These are phyloP conservation scores for Listronotus oregonensis DNA, from an alignment of 1,140 invertebrate species.

Conservation along the genomic window DNA sequence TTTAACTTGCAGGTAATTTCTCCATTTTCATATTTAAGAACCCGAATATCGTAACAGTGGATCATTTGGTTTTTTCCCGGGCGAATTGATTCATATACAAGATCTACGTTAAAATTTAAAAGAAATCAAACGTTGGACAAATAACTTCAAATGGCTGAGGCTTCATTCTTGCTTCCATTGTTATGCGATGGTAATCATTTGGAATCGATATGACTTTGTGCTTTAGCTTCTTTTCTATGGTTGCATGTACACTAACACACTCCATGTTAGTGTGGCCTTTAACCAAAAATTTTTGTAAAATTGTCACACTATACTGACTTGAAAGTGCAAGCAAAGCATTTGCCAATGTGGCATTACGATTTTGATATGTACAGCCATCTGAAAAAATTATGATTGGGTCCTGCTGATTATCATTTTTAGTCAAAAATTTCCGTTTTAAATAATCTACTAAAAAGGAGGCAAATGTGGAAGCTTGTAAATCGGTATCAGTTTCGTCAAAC, in stretches of 20 bases:
- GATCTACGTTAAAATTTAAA: background rate
- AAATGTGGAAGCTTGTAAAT: no score
- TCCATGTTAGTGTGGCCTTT: conserved; percentile 50
- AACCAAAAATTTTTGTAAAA: conserved; percentile 56
- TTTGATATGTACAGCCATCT: background rate
- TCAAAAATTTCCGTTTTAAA: background rate
- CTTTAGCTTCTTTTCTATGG: conserved; percentile 35
- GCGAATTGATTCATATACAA: background rate
- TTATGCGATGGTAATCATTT: background rate
- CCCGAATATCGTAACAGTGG: background rate
- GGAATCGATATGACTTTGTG: background rate
- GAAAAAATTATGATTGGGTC: background rate
- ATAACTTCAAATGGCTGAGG: background rate
- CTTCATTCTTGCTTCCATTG: background rate
- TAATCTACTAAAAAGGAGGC: background rate
- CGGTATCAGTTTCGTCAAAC: no score
- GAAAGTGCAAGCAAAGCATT: conserved; percentile 51
- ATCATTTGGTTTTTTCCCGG: background rate
- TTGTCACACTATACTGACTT: conserved; percentile 41
- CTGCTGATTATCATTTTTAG: background rate
- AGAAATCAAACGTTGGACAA: conserved; percentile 5
- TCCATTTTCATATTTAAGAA: background rate
- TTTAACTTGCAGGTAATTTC: background rate
- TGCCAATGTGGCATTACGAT: conserved; percentile 36
- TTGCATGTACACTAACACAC: conserved; percentile 48